phyloP scores from a whole-genome alignment of 2,888 invertebrate genomes.

The Tenthredo notha region DNA sequence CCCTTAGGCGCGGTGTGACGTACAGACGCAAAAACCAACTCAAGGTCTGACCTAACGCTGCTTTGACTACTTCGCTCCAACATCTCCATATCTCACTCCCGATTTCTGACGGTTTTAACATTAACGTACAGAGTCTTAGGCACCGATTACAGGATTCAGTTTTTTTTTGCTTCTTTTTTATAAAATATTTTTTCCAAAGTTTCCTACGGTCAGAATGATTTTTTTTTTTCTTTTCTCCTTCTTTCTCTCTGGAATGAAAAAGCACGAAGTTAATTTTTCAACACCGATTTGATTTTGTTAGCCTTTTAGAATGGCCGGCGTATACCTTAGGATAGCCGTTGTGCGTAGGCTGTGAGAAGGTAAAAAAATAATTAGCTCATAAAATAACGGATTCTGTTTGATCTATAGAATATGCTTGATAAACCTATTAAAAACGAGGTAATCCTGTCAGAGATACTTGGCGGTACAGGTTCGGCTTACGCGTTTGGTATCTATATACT shows the following conservation, averaged over 20 bases:
- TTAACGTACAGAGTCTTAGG: background rate
- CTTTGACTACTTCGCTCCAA: slow-evolving; percentile 30
- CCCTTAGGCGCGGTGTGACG: background rate
- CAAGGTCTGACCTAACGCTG: slow-evolving; percentile 16
- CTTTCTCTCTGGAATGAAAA: background rate
- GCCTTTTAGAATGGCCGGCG: background rate
- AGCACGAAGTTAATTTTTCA: background rate
- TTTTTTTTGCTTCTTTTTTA: background rate
- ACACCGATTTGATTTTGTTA: background rate
- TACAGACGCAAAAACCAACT: slow-evolving; percentile 18
- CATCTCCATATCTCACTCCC: slow-evolving; percentile 12
- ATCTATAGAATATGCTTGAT: slow-evolving; percentile 19
- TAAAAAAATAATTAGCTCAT: background rate
- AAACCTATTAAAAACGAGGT: slow-evolving; percentile 40
- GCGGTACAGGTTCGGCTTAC: background rate
- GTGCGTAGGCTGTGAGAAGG: background rate
- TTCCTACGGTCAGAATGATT: background rate
- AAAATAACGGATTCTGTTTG: slow-evolving; percentile 23
- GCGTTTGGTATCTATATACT: background rate
- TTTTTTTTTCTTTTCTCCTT: background rate
- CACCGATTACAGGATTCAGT: background rate
- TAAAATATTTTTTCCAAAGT: background rate
- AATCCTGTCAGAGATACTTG: slow-evolving; percentile 34
- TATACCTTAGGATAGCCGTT: background rate
- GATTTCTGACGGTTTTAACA: background rate